Base-by-base conservation (phyloP, 2,113 vertebrate species). In the Heteronetta atricapilla region DNA sequence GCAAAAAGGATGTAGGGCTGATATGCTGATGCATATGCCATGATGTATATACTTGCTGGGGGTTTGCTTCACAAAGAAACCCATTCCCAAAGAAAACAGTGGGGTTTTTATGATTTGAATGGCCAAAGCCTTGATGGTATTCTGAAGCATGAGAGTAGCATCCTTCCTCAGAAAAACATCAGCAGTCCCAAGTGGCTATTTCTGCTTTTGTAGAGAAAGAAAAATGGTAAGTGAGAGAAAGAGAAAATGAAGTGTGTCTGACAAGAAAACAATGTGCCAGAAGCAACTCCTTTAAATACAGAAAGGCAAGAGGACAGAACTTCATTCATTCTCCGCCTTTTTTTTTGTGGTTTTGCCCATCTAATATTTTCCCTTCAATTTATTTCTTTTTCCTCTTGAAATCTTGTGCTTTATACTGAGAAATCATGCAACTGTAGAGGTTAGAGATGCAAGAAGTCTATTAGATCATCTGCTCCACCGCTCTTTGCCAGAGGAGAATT, bases 81-180 rank as follows among this genome's bases (percentile, higher is more conserved):
- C 62, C n/a, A 18, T 69, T 93, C 58, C 94, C 89, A 88, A 85
- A 83, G 42, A 94, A 93, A 96, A 78, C 84, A 97, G 85, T 95
- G 86, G 95, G 44, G 73, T 88, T 83, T 94, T 96, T 86, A 86
- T 94, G 90, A 92, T 97, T 94, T 93, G 88, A 92, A 90, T 94
- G 85, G 86, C 93, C 44, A 23, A 96, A 96, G 82, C 29, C 26
- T 77, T 88, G 93, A 75, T 90, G 92, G 86, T 94, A 58, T 91
- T 96, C 96, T 93, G 94, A 75, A 93, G 73, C 58, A 50, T 63
- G 69, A 94, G 73, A 91, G 86, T 82, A 95, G 91, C 94, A 92
- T 96, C 91, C 69, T 95, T 97, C 66, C 88, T 94, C 86, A 90
- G 77, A 97, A 97, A 97, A 92, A 59, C 91, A 91, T 94, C 90